Evolutionary conservation across 2,888 invertebrate genomes (phyloP), one percentile per base, ranked within the genome.

Genomic region (Amblyjoppa proteus): DNA sequence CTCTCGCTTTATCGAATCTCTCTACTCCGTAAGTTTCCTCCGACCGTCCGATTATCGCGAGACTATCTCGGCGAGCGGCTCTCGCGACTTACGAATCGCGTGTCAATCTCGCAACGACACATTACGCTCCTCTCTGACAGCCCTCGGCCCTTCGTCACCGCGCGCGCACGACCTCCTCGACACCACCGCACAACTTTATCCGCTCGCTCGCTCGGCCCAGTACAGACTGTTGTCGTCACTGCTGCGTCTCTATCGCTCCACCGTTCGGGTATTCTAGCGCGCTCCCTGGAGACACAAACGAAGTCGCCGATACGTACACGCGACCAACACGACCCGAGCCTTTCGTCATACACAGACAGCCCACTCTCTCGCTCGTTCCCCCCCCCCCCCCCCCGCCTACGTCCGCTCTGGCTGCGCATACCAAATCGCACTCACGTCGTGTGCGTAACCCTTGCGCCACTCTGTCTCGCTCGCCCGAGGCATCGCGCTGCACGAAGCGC

Each of bases 101-200:
- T 61, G 53, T 68, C 51, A 66, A 13, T 16, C 73, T 70, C 80
- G 73, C 66, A 71, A 68, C 58, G 51, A 77, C 51, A 77, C 76
- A 84, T 76, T 77, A 76, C 70, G 34, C 75, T 31, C 41, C 68
- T 53, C 64, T 53, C 77, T 84, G 84, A 84, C 84, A 84, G 84
- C 68, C 79, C 61, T 28, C 64, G 58, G 73, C 66, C 49, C 74
- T 75, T 61, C 51, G 74, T 49, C 45, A 16, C 16, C 53, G 53
- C 20, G 1, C 28, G 25, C 74, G 31, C 75, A 45, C 61, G 28
- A 28, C 28, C 61, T 45, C 41, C 31, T 45, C 74, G 34, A 28
- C 61, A 31, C 51, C 51, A 28, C 45, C 28, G 13, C 51, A 34
- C 13, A 53, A 49, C 75, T 69, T 66, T 31, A 56, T 64, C 61